Conservation (phyloP, 2,888 invertebrate species). For the Dicyrtoma fusca region DNA sequence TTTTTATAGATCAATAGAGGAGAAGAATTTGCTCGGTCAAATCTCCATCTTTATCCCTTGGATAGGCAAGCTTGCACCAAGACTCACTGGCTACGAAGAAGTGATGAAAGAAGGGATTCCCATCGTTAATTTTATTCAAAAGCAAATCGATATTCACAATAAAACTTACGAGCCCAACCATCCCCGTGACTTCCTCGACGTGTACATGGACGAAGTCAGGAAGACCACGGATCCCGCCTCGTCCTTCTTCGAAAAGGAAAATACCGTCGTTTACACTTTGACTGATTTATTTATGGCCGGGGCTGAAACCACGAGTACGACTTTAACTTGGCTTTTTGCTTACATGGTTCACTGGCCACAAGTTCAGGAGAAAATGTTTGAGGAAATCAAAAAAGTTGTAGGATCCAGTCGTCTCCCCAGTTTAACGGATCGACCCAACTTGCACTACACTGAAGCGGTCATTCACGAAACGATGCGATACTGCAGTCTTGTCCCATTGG, state of each 20-base stretch:
- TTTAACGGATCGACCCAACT: constrained; percentile 38
- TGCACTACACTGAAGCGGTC: constrained; percentile 49
- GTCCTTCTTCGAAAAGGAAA: not conserved
- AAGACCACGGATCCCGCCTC: not conserved
- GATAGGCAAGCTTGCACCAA: not conserved
- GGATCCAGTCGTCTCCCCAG: constrained; percentile 38
- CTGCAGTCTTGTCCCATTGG: constrained; percentile 37
- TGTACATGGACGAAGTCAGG: not conserved
- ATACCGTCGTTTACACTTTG: not conserved
- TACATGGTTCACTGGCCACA: constrained; percentile 1
- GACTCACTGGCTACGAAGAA: not conserved
- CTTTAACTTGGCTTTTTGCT: constrained; percentile 23
- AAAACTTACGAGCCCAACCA: not conserved
- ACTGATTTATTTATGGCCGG: constrained; percentile 2
- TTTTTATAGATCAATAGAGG: not conserved
- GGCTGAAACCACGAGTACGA: constrained; percentile 33
- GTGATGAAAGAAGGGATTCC: not conserved
- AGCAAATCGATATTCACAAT: not conserved
- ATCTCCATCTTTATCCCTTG: constrained; percentile 11
- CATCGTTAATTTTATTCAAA: not conserved
- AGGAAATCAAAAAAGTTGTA: constrained; percentile 42
- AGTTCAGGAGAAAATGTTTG: constrained; percentile 39
- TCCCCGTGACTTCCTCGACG: constrained; percentile 9
- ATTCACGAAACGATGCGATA: constrained; percentile 45
- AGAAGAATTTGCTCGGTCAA: not conserved